phyloP scores from a whole-genome alignment of 2,797 vertebrate species.

The Sternotherus odoratus region DNA sequence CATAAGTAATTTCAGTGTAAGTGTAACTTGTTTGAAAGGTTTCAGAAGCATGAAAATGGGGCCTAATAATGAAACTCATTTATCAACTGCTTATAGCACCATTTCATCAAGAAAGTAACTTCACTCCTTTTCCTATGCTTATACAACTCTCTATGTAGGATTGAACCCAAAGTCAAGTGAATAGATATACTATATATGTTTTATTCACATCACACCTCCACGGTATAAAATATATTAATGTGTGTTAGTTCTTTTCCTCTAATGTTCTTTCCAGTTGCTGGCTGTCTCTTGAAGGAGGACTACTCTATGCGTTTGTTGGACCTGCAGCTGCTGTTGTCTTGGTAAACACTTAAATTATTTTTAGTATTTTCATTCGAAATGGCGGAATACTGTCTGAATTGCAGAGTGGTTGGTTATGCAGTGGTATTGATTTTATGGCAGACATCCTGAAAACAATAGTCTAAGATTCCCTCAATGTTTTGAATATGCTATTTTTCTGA shows the following conservation, averaged over 20 bases:
- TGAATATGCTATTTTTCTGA: background rate
- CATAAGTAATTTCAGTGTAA: slow-evolving; percentile 27
- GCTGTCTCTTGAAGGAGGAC: slow-evolving; percentile 98
- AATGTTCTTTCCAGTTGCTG: slow-evolving; percentile 92
- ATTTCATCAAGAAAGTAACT: background rate
- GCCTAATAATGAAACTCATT: background rate
- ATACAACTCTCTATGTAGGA: slow-evolving; percentile 74
- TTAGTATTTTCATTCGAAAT: slow-evolving; percentile 30
- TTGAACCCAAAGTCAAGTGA: slow-evolving; percentile 73
- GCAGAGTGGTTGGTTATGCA: background rate
- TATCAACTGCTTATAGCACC: background rate
- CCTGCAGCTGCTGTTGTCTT: slow-evolving; percentile 98
- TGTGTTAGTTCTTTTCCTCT: slow-evolving; percentile 83
- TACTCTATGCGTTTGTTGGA: slow-evolving; percentile 98
- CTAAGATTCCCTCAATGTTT: slow-evolving; percentile 1
- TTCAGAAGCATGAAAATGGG: background rate
- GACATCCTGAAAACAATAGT: background rate
- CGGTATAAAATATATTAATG: slow-evolving; percentile 82
- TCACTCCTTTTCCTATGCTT: slow-evolving; percentile 45
- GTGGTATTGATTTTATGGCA: background rate
- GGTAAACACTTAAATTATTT: slow-evolving; percentile 84
- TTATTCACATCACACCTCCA: slow-evolving; percentile 58
- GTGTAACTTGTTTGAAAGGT: slow-evolving; percentile 25
- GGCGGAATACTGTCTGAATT: background rate
- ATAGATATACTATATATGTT: slow-evolving; percentile 62